Evolutionary conservation across 2,113 vertebrate species (phyloP).

Genomic region (Nothoprocta pentlandii): DNA sequence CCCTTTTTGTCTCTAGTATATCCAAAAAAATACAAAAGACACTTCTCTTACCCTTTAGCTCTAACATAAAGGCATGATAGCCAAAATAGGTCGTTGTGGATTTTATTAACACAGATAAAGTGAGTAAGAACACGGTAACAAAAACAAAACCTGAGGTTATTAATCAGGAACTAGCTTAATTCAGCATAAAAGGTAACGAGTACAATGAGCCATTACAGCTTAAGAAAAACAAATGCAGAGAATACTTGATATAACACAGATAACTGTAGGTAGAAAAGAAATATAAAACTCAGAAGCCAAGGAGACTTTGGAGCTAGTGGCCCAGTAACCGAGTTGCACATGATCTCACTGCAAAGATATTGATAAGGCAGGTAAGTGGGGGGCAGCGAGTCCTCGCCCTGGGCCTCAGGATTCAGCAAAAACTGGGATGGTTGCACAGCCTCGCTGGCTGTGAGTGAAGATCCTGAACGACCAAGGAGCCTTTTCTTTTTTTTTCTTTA

Average conservation of each 20-base stretch:
- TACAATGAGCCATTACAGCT: neutral
- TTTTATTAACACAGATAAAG: neutral
- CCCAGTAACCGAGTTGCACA: neutral
- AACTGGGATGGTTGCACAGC: neutral
- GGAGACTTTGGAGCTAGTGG: neutral
- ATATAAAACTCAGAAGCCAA: neutral
- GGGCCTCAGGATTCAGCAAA: neutral
- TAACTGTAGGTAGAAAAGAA: neutral
- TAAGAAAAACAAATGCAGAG: neutral
- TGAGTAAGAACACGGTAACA: neutral
- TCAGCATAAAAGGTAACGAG: neutral
- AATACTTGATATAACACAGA: neutral
- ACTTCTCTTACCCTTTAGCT: neutral
- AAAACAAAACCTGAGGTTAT: constrained; percentile 9
- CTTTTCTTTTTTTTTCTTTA: neutral
- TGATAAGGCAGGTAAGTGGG: neutral
- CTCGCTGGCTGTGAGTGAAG: neutral
- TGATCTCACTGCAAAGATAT: neutral
- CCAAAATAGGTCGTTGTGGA: constrained; percentile 14
- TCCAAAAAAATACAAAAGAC: neutral
- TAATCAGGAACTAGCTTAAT: neutral
- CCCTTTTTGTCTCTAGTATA: neutral
- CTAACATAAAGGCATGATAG: neutral
- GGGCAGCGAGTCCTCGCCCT: neutral
- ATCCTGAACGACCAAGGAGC: neutral